phyloP scores from a whole-genome alignment of 2,797 vertebrate species.

The Ciconia nigra region DNA sequence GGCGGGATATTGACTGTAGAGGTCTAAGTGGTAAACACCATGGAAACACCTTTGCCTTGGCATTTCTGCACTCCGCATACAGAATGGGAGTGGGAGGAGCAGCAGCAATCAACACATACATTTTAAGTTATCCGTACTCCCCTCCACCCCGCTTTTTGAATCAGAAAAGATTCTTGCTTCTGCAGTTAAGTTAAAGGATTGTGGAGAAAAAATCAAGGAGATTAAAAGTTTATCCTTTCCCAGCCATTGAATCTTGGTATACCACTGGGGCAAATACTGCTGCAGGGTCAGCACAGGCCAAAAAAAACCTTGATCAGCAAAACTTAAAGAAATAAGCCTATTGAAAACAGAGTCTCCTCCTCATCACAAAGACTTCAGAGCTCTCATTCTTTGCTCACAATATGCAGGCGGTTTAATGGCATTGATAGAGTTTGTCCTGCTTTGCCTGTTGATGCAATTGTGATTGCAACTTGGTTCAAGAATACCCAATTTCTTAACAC shows the following conservation, averaged over 20 bases:
- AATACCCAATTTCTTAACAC: background rate
- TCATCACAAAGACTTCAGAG: background rate
- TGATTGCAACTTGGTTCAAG: background rate
- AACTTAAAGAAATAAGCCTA: background rate
- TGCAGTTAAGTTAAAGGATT: background rate
- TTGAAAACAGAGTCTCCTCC: background rate
- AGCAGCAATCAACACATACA: background rate
- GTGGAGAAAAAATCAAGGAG: background rate
- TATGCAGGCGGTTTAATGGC: background rate
- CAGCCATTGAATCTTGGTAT: background rate
- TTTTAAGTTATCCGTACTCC: background rate
- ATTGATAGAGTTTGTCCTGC: background rate
- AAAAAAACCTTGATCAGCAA: background rate
- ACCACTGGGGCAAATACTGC: background rate
- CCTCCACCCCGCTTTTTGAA: background rate
- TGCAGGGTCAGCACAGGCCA: background rate
- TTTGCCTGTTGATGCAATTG: background rate
- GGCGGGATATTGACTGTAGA: background rate
- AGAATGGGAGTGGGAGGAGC: background rate
- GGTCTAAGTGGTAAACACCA: constrained; percentile 34
- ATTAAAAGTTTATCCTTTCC: background rate
- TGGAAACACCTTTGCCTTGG: constrained; percentile 52
- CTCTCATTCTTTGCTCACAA: background rate
- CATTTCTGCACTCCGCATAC: background rate
- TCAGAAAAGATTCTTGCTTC: background rate